Conservation (phyloP, 2,888 invertebrate genomes). For the Cerceris rybyensis region DNA sequence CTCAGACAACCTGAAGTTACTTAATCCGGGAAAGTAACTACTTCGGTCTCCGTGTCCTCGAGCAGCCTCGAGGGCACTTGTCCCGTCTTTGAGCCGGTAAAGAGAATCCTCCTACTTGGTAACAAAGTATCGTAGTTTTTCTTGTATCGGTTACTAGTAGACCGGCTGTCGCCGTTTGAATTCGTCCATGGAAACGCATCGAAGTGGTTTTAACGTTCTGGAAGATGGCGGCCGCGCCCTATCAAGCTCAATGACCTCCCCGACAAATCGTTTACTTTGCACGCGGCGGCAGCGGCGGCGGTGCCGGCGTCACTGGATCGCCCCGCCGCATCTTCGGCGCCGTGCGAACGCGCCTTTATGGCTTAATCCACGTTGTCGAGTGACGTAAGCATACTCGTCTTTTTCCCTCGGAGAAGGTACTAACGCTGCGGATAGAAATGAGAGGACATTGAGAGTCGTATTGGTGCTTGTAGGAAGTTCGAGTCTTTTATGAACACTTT, state of each 20-base stretch:
- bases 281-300: slow-evolving; percentile 52
- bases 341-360: slow-evolving; percentile 60
- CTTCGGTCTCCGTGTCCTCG: no score
- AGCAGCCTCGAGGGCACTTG: no score
- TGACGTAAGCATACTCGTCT: slow-evolving; percentile 56
- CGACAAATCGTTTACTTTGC: slow-evolving; percentile 76
- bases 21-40: no score
- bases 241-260: slow-evolving; percentile 80
- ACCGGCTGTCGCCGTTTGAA: not conserved
- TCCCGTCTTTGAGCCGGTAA: no score
- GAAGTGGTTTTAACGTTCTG: slow-evolving; percentile 59
- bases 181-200: slow-evolving; percentile 38
- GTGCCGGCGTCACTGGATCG: slow-evolving; percentile 23
- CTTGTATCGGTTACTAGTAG: not conserved
- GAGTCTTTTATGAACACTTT: no score
- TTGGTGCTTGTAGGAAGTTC: no score
- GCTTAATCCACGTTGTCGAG: slow-evolving; percentile 53
- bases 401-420: slow-evolving; percentile 52
- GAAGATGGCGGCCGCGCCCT: slow-evolving; percentile 77
- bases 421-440: slow-evolving; percentile 26
- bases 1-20: no score
- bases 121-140: not conserved
- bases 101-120: no score
- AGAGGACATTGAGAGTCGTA: no score
- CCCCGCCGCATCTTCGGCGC: slow-evolving; percentile 59